phyloP scores from a whole-genome alignment of 2,797 vertebrate species.

The Odontamblyopus rebecca region DNA sequence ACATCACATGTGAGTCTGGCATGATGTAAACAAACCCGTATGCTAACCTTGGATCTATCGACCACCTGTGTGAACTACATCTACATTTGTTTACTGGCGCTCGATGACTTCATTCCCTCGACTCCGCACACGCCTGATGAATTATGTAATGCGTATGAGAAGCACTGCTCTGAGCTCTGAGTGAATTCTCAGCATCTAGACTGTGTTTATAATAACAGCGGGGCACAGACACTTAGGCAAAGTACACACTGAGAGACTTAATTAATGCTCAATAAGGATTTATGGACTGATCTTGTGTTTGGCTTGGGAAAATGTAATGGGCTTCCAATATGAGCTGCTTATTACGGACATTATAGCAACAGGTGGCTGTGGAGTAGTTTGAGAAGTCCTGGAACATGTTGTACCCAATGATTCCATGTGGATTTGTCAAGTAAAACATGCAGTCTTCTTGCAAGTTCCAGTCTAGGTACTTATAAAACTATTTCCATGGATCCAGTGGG shows the following conservation, averaged over 20 bases:
- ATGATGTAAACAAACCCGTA: conserved; percentile 53
- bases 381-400: background rate
- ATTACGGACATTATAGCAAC: conserved; percentile 9
- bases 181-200: conserved; percentile 33
- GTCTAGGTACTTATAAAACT: background rate
- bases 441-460: background rate
- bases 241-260: conserved; percentile 11
- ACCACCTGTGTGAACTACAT: conserved; percentile 39
- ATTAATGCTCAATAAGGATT: conserved; percentile 15
- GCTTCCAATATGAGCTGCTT: background rate
- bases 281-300: conserved; percentile 5
- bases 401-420: background rate
- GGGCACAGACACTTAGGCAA: conserved; percentile 19
- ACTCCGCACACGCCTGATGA: conserved; percentile 35
- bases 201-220: conserved; percentile 34
- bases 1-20: conserved; percentile 20
- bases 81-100: conserved; percentile 53
- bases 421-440: background rate
- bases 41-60: conserved; percentile 55
- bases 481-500: background rate
- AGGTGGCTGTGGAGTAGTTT: background rate
- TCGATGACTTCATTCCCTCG: conserved; percentile 52
- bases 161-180: conserved; percentile 5
- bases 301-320: background rate
- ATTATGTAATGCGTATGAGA: conserved; percentile 50